A percentile compares a stretch with the other conserved stretches of the same genome.
Evolutionary conservation across 2,888 invertebrate genomes (phyloP).

Genomic region (Lysandra coridon): DNA sequence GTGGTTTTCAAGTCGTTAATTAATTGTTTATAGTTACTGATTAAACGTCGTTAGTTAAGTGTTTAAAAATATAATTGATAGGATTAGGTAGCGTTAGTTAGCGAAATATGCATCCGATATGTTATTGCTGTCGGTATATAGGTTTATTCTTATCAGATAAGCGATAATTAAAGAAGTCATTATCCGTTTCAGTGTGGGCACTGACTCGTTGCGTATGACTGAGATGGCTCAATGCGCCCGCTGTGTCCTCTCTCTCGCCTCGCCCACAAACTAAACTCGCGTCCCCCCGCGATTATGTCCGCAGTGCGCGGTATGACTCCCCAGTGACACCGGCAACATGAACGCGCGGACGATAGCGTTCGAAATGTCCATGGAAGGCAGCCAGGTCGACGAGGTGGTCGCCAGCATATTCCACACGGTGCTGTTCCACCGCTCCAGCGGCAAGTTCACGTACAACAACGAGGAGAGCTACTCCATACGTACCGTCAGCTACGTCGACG

Average conservation of each 20-base stretch:
- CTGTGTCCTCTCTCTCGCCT: slow-evolving; percentile 43
- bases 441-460: slow-evolving; percentile 96
- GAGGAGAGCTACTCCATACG: slow-evolving; percentile 98
- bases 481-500: slow-evolving; percentile 96
- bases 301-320: slow-evolving; percentile 50
- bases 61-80: not conserved
- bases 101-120: not conserved
- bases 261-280: slow-evolving; percentile 50
- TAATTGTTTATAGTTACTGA: not conserved
- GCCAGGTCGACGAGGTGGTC: slow-evolving; percentile 95
- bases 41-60: not conserved
- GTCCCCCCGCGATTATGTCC: slow-evolving; percentile 59
- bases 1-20: not conserved
- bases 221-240: slow-evolving; percentile 58
- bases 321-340: slow-evolving; percentile 80
- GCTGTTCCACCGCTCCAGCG: slow-evolving; percentile 92
- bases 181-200: slow-evolving; percentile 73
- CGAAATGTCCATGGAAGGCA: slow-evolving; percentile 92
- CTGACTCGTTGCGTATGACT: slow-evolving; percentile 60
- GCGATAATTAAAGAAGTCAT: slow-evolving; percentile 60
- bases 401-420: slow-evolving; percentile 96
- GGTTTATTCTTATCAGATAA: not conserved
- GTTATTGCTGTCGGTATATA: not conserved
- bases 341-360: slow-evolving; percentile 90
- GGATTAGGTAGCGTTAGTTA: not conserved